phyloP scores from a whole-genome alignment of 1,140 invertebrate genomes.

The Drepana arcuata region DNA sequence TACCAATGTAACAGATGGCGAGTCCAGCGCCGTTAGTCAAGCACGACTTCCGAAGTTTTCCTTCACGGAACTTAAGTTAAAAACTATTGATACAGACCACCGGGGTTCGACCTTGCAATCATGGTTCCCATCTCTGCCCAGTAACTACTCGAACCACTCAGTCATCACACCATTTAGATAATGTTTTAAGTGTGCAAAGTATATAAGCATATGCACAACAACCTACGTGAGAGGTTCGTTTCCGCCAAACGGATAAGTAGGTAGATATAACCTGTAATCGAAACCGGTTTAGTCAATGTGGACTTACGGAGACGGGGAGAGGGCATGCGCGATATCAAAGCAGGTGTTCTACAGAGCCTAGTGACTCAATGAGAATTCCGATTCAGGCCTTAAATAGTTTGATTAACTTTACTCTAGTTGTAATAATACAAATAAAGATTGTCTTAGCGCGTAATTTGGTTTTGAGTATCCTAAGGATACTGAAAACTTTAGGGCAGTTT shows the following conservation, averaged over 20 bases:
- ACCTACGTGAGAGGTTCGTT: slow-evolving; percentile 44
- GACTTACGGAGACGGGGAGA: slow-evolving; percentile 49
- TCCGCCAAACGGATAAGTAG: slow-evolving; percentile 59
- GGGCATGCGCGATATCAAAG: slow-evolving; percentile 60
- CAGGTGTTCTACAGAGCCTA: slow-evolving; percentile 57
- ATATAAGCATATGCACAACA: slow-evolving; percentile 26
- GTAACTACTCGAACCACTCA: too few species aligned
- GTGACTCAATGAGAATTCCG: slow-evolving; percentile 63
- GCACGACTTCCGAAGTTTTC: too few species aligned
- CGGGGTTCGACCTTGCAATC: too few species aligned
- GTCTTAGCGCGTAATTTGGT: slow-evolving; percentile 1
- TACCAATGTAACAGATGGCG: too few species aligned
- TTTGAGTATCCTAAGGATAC: too few species aligned
- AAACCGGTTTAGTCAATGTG: slow-evolving; percentile 62
- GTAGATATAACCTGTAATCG: slow-evolving; percentile 60
- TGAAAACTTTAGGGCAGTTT: neutral
- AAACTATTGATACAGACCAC: too few species aligned
- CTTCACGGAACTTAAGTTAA: too few species aligned
- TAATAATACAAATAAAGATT: neutral
- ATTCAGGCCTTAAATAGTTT: slow-evolving; percentile 38
- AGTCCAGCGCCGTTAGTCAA: too few species aligned
- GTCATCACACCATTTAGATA: too few species aligned
- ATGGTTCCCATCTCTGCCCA: too few species aligned
- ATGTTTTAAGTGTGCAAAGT: too few species aligned
- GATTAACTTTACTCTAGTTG: neutral